These are phyloP conservation scores for Eugnorisma glareosa DNA, from an alignment of 2,888 invertebrate genomes.

Conservation along the genomic window DNA sequence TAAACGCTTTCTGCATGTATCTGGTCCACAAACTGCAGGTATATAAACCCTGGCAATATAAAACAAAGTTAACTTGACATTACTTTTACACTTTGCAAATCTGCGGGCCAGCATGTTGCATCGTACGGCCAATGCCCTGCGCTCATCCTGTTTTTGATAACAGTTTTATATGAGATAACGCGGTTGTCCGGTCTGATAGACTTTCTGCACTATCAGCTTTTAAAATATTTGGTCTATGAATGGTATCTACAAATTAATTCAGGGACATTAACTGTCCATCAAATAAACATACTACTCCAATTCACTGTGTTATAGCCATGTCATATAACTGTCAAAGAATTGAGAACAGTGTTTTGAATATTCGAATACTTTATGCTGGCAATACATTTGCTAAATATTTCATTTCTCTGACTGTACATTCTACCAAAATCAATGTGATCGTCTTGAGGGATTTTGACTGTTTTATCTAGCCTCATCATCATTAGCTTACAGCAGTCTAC, in stretches of 20 bases:
- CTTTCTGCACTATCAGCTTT: background rate
- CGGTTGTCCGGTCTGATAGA: background rate
- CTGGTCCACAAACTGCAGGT: no score
- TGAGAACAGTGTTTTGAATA: background rate
- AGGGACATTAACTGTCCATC: background rate
- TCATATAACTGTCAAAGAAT: background rate
- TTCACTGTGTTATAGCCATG: background rate
- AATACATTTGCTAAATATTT: background rate
- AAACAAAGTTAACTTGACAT: no score
- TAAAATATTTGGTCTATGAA: background rate
- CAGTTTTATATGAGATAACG: constrained; percentile 23
- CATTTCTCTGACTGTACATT: background rate
- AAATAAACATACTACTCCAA: background rate
- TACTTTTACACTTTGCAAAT: no score
- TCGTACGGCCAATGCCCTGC: no score
- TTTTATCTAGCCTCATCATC: background rate
- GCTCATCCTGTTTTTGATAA: no score
- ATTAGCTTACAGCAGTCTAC: background rate
- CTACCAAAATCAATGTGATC: no score
- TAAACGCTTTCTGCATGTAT: no score
- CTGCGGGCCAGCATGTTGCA: no score
- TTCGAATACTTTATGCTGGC: background rate
- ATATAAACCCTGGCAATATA: no score
- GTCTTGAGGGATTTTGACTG: background rate
- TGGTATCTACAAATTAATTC: background rate